Evolutionary conservation across 1,140 invertebrate genomes (phyloP), one percentile per base, ranked within the genome.

Genomic region (Myzus persicae): DNA sequence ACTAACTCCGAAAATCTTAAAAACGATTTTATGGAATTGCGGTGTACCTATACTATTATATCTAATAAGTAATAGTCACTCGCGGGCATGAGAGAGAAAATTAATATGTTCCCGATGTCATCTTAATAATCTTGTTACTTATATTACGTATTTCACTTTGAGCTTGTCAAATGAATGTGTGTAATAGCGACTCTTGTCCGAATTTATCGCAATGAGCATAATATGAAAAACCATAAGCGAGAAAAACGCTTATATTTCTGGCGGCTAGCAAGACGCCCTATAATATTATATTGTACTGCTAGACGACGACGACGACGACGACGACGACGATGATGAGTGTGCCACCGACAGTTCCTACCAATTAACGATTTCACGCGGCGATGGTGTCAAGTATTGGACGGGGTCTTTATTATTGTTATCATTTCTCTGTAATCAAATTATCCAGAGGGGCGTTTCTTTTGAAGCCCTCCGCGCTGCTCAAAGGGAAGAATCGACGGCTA

Each of bases 361-460:
- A 93, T 93, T 93, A 93, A 93, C 91, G 91, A 93, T 93, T 93
- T 93, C 91, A 85, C 91, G 59, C 59, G 31, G 31, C 59, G 76
- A 48, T 42, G 91, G 91, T 85, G 91, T 93, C 91, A 54, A 93
- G 91, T 93, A 93, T 93, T 93, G 91, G 91, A 85, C 46, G 48
- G 91, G 76, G 26, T 93, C 91, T 93, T 93, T 93, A 93, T 93
- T 93, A 93, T 93, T 93, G 91, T 93, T 93, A 93, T 93, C 91
- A 85, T 93, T 93, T 93, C 91, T 93, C 91, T 93, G 84, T 93
- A 93, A 93, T 93, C 91, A 93, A 93, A 93, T 93, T 93, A 93
- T 93, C 91, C 81, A 22, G 42, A 85, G 81, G 91, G 91, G 91
- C 91, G 91, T 93, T 93, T 93, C 91, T 93, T 93, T 84, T 54